A percentile compares a stretch with the other conserved stretches of the same genome.
Conservation (phyloP, 2,888 invertebrate species). For the Drosophila birchii region DNA sequence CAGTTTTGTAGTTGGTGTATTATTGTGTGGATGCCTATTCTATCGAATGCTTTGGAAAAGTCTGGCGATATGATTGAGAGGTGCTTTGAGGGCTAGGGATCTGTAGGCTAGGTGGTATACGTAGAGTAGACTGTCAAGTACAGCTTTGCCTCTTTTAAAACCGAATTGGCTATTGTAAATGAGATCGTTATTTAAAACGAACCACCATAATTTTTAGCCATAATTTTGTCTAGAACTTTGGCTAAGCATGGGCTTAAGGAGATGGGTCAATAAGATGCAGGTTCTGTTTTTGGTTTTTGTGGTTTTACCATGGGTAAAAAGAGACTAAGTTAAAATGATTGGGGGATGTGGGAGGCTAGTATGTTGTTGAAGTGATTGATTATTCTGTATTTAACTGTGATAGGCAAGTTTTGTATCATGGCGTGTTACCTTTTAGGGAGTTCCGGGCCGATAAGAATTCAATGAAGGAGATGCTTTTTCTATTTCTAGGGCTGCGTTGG, state of each 20-base stretch:
- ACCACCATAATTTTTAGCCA: too few species aligned
- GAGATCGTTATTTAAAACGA: not conserved
- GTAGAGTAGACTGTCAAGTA: conserved; percentile 6
- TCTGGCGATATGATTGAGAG: not conserved
- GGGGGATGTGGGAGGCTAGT: not conserved
- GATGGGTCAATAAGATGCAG: conserved; percentile 1
- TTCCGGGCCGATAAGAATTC: not conserved
- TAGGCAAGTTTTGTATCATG: not conserved
- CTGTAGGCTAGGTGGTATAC: conserved; percentile 21
- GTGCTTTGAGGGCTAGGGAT: conserved; percentile 9
- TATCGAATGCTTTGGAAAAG: conserved; percentile 17
- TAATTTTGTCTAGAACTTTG: not conserved
- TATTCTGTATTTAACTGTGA: not conserved
- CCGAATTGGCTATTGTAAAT: not conserved
- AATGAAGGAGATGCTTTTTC: not conserved
- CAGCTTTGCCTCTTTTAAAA: too few species aligned
- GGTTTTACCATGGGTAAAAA: too few species aligned
- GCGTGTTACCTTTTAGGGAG: not conserved
- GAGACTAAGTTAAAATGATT: too few species aligned
- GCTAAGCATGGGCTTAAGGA: not conserved
- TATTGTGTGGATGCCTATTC: conserved; percentile 13
- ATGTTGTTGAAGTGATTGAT: too few species aligned
- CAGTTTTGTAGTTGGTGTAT: conserved; percentile 11
- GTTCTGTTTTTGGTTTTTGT: too few species aligned
- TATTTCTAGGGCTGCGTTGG: not conserved